Evolutionary conservation across 2,888 invertebrate genomes (phyloP).

Genomic region (Andrena bicolor): DNA sequence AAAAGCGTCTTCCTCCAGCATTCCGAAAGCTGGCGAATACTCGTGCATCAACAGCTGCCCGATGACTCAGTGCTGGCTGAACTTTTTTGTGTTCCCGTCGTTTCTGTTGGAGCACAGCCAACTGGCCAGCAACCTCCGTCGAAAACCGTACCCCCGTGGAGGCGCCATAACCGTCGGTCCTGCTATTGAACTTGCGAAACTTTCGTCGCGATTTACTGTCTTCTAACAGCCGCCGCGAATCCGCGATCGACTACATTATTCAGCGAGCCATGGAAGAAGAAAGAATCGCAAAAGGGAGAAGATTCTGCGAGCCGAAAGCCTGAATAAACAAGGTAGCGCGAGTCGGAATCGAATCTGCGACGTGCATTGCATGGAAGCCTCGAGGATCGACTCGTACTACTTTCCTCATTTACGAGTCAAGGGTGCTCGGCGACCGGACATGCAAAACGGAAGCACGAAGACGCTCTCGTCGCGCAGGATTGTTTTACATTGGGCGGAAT

Average conservation of each 20-base stretch:
- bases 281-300: background rate
- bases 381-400: background rate
- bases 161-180: conserved; percentile 7
- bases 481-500: conserved; percentile 26
- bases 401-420: conserved; percentile 23
- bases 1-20: conserved; percentile 5
- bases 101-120: conserved; percentile 61
- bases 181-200: conserved; percentile 59
- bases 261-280: background rate
- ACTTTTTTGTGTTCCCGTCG: conserved; percentile 48
- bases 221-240: conserved; percentile 12
- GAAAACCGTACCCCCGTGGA: conserved; percentile 36
- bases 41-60: conserved; percentile 71
- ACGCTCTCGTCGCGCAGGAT: background rate
- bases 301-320: background rate
- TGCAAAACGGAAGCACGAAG: conserved; percentile 10
- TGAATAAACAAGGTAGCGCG: background rate
- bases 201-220: conserved; percentile 42
- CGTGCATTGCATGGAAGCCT: background rate
- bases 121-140: conserved; percentile 51
- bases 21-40: conserved; percentile 60
- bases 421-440: background rate
- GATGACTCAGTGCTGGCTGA: conserved; percentile 65
- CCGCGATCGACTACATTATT: background rate
- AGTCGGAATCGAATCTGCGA: background rate